Conservation (phyloP, 2,797 vertebrate genomes). For the Syndactyla subalaris region DNA sequence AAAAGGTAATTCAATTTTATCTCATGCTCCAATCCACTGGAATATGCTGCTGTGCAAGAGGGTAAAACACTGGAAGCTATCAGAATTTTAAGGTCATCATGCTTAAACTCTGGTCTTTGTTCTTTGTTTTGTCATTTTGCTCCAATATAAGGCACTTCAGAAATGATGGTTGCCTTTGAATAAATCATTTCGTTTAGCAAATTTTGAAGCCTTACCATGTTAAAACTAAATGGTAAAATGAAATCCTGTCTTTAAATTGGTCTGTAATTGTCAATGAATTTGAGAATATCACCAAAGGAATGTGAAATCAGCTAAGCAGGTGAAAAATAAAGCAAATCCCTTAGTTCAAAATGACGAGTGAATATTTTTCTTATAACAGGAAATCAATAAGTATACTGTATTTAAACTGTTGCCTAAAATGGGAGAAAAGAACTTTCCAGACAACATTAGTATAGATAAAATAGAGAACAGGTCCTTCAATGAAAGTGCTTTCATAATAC, state of each 20-base stretch:
- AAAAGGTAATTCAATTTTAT: accelerated
- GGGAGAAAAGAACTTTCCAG: no score
- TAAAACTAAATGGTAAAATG: neutral
- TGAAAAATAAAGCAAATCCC: neutral
- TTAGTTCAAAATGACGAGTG: neutral
- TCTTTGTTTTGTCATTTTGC: neutral
- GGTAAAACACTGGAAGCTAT: neutral
- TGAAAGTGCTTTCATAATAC: neutral
- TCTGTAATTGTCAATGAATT: neutral
- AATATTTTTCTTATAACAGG: neutral
- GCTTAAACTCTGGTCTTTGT: neutral
- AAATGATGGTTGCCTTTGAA: neutral
- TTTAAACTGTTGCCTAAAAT: neutral
- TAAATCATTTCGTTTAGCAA: neutral
- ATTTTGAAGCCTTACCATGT: neutral
- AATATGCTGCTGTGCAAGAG: neutral
- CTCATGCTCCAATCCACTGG: neutral
- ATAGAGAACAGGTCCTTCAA: no score
- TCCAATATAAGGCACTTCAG: neutral
- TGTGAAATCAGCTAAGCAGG: neutral
- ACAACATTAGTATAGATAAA: no score
- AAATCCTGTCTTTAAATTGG: neutral
- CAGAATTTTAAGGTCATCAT: neutral
- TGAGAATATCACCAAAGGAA: neutral
- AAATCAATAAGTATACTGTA: neutral